Percentiles rank a stretch among this genome's conserved stretches.
Conservation (phyloP, 1,140 invertebrate genomes). For the Reticulitermes speratus region DNA sequence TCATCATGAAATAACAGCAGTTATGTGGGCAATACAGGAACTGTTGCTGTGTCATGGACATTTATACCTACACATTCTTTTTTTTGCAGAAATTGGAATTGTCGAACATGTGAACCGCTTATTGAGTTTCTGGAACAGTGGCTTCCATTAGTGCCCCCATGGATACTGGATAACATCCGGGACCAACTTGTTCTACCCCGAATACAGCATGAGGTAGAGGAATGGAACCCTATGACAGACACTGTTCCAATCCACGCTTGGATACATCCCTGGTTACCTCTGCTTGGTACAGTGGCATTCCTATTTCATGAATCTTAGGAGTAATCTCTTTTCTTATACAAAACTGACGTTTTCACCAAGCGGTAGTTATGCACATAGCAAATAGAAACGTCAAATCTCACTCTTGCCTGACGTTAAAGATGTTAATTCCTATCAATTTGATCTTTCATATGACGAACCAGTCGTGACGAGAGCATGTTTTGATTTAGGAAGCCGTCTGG, state of each 20-base stretch:
- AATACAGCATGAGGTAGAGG: slow-evolving; percentile 75
- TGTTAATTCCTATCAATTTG: too few relatives aligned
- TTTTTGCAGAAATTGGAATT: slow-evolving; percentile 62
- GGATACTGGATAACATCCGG: slow-evolving; percentile 81
- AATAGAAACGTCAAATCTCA: too few relatives aligned
- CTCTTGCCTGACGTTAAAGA: too few relatives aligned
- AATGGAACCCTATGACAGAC: slow-evolving; percentile 94
- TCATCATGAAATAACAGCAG: too few relatives aligned
- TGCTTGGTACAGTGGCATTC: slow-evolving; percentile 59
- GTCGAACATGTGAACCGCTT: slow-evolving; percentile 70
- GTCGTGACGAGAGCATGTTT: slow-evolving; percentile 23
- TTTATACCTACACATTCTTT: too few relatives aligned
- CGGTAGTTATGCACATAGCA: too few relatives aligned
- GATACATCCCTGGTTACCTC: slow-evolving; percentile 93
- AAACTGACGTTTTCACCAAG: too few relatives aligned
- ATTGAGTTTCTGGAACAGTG: slow-evolving; percentile 80
- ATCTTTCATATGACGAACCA: too few relatives aligned
- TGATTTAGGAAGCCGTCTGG: slow-evolving; percentile 58
- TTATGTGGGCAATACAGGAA: too few relatives aligned
- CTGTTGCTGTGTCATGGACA: too few relatives aligned
- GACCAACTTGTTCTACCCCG: slow-evolving; percentile 80
- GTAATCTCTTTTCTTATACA: too few relatives aligned
- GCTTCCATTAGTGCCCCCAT: slow-evolving; percentile 74
- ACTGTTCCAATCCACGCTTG: slow-evolving; percentile 92
- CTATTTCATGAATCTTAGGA: not conserved